Evolutionary conservation across 2,797 vertebrate species (phyloP).

Genomic region (Apogon hyalosoma): DNA sequence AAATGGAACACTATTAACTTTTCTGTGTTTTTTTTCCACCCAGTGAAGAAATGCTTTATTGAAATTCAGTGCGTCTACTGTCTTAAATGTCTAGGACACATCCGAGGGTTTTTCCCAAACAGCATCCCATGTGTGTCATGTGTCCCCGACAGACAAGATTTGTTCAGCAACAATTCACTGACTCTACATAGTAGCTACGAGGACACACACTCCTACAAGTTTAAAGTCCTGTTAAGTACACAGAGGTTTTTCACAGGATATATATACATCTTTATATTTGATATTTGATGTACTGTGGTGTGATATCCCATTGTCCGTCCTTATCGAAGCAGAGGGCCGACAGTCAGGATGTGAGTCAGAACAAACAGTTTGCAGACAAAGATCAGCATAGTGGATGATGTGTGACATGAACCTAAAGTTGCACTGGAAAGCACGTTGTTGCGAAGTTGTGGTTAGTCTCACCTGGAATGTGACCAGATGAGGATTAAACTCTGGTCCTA

Average conservation of each 20-base stretch:
- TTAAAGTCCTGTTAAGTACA: constrained; percentile 22
- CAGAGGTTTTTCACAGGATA: constrained; percentile 16
- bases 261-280: constrained; percentile 1
- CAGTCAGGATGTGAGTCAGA: not conserved
- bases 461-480: constrained; percentile 42
- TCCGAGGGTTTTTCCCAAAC: constrained; percentile 72
- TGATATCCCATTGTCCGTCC: not conserved
- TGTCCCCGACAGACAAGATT: constrained; percentile 68
- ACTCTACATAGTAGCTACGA: constrained; percentile 46
- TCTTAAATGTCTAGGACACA: constrained; percentile 47
- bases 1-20: constrained; percentile 18
- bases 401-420: constrained; percentile 12
- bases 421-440: constrained; percentile 30
- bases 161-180: constrained; percentile 58
- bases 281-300: not conserved
- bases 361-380: constrained; percentile 11
- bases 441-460: constrained; percentile 23
- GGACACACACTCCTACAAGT: constrained; percentile 20
- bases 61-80: constrained; percentile 56
- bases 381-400: constrained; percentile 11
- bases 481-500: constrained; percentile 19
- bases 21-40: constrained; percentile 32
- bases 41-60: constrained; percentile 35
- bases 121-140: constrained; percentile 75
- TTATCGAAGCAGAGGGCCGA: constrained; percentile 7